phyloP scores from a whole-genome alignment of 2,888 invertebrate genomes.

The Caenorhabditis auriculariae region DNA sequence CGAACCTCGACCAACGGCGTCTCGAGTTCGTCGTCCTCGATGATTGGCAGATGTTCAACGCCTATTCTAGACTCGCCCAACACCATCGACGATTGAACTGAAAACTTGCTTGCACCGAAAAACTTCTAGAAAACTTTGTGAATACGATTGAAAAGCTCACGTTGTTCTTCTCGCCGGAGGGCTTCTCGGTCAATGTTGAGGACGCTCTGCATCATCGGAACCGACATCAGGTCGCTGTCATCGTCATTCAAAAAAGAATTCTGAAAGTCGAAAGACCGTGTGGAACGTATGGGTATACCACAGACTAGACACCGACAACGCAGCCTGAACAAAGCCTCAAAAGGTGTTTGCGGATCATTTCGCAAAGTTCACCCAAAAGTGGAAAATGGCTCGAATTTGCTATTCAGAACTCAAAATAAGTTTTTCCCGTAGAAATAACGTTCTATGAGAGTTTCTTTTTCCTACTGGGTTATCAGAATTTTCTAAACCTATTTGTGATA shows the following conservation, averaged over 20 bases:
- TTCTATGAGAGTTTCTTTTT: too few relatives aligned
- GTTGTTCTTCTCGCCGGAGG: constrained; percentile 29
- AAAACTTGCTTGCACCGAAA: too few relatives aligned
- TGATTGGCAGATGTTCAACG: constrained; percentile 43
- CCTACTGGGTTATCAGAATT: too few relatives aligned
- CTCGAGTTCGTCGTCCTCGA: constrained; percentile 40
- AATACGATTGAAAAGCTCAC: constrained; percentile 13
- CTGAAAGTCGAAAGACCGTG: too few relatives aligned
- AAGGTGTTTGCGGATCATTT: too few relatives aligned
- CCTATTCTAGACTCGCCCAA: constrained; percentile 40
- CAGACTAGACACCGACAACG: too few relatives aligned
- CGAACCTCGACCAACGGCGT: constrained; percentile 39
- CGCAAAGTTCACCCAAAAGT: constrained; percentile 16
- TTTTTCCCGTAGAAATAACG: too few relatives aligned
- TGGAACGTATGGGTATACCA: too few relatives aligned
- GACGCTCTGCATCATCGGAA: constrained; percentile 24
- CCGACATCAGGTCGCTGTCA: constrained; percentile 35
- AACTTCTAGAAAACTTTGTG: not conserved
- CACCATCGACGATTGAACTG: constrained; percentile 40
- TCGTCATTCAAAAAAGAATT: constrained; percentile 14
- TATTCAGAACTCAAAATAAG: too few relatives aligned
- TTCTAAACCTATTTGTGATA: too few relatives aligned
- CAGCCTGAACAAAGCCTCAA: too few relatives aligned
- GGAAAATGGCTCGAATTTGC: too few relatives aligned
- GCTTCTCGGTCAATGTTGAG: constrained; percentile 37